phyloP scores from a whole-genome alignment of 2,888 invertebrate species.

The Cheilosia scutellata region DNA sequence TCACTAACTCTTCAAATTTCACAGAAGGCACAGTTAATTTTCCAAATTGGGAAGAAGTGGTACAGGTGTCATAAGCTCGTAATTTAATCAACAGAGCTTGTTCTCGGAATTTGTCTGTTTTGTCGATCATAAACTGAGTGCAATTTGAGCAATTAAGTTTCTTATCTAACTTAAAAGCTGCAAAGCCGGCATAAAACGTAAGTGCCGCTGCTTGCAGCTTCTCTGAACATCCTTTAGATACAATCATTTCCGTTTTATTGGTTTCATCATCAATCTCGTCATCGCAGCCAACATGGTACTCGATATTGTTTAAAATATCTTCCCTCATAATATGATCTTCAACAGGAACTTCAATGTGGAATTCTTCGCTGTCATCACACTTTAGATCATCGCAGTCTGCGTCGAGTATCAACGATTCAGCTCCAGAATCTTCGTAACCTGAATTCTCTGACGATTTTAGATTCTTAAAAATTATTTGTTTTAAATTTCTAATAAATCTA shows the following conservation, averaged over 20 bases:
- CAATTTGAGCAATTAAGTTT: neutral
- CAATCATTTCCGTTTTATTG: neutral
- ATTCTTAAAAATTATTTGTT: too few species aligned
- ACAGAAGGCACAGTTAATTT: neutral
- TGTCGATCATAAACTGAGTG: neutral
- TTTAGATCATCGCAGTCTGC: too few species aligned
- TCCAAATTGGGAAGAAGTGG: too few species aligned
- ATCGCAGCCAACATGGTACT: neutral
- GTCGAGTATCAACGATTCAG: too few species aligned
- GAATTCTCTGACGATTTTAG: too few species aligned
- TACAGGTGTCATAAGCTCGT: too few species aligned
- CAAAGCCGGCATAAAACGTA: slow-evolving; percentile 4
- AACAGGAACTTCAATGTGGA: too few species aligned
- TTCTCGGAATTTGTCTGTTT: too few species aligned
- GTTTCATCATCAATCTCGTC: neutral
- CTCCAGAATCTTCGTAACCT: too few species aligned
- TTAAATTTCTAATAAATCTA: too few species aligned
- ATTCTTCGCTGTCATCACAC: too few species aligned
- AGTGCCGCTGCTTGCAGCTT: neutral
- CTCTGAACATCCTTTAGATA: neutral
- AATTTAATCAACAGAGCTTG: too few species aligned
- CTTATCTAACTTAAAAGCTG: neutral
- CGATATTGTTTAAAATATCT: neutral
- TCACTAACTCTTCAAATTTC: slow-evolving; percentile 4
- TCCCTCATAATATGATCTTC: neutral